Evolutionary conservation across 2,797 vertebrate genomes (phyloP).

Genomic region (Sebastolobus altivelis): DNA sequence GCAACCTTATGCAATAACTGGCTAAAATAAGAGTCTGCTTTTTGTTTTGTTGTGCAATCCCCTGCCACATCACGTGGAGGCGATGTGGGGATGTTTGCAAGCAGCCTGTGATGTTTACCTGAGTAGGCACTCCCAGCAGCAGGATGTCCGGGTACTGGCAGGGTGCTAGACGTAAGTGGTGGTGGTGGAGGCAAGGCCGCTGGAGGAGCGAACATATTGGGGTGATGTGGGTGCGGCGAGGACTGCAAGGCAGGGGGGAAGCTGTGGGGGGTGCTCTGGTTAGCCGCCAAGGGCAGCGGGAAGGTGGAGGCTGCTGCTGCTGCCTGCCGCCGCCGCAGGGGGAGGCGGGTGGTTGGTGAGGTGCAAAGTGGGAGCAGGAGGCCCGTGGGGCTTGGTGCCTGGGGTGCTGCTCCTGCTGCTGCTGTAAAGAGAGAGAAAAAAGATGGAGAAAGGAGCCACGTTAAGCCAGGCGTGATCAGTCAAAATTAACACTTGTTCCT

Average conservation of each 20-base stretch:
- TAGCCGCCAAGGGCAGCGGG: slow-evolving; percentile 88
- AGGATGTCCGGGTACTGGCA: slow-evolving; percentile 95
- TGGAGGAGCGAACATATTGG: slow-evolving; percentile 99
- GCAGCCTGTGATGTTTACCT: slow-evolving; percentile 80
- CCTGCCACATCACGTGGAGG: slow-evolving; percentile 44
- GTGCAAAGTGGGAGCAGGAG: slow-evolving; percentile 86
- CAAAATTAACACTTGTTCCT: slow-evolving; percentile 72
- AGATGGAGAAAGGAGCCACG: slow-evolving; percentile 39
- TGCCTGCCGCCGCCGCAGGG: slow-evolving; percentile 61
- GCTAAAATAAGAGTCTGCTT: slow-evolving; percentile 26
- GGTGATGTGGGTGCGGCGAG: slow-evolving; percentile 91
- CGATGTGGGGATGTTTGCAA: not conserved
- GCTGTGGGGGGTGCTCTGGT: slow-evolving; percentile 90
- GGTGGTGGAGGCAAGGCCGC: slow-evolving; percentile 96
- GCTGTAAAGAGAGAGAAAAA: slow-evolving; percentile 76
- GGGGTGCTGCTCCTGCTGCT: slow-evolving; percentile 97
- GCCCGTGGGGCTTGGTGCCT: slow-evolving; percentile 91
- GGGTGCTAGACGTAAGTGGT: slow-evolving; percentile 93
- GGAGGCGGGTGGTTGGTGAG: slow-evolving; percentile 88
- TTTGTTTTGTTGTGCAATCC: slow-evolving; percentile 1
- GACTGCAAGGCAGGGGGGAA: slow-evolving; percentile 93
- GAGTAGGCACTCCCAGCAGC: slow-evolving; percentile 93
- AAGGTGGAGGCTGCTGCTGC: slow-evolving; percentile 87
- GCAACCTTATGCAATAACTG: slow-evolving; percentile 4
- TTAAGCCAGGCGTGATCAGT: slow-evolving; percentile 65